A percentile compares a stretch with the other conserved stretches of the same genome.
These are phyloP conservation scores for Hemicentrotus pulcherrimus DNA, from an alignment of 35 echinoderm and acorn worm genomes.

Conservation along the genomic window DNA sequence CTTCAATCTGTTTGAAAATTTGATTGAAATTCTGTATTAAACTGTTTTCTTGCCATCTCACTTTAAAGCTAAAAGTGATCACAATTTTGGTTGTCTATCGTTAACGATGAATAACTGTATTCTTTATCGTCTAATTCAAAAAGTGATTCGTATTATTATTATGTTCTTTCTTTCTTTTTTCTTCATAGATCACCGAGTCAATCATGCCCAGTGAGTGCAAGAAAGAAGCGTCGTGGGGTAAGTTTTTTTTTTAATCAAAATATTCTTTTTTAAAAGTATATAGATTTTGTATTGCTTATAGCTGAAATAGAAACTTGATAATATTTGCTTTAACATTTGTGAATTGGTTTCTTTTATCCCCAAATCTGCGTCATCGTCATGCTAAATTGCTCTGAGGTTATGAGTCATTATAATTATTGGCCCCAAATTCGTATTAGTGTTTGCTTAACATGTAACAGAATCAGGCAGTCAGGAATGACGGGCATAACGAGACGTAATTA, in stretches of 20 bases:
- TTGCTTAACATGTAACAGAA: too few species aligned
- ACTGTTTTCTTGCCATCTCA: not conserved
- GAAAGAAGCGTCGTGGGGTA: conserved; percentile 93
- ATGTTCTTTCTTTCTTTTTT: not conserved
- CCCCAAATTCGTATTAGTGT: too few species aligned
- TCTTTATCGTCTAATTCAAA: too few species aligned
- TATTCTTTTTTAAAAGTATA: not conserved
- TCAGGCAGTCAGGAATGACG: too few species aligned
- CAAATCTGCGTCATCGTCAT: not conserved
- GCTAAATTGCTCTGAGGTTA: not conserved
- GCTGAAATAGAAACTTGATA: too few species aligned
- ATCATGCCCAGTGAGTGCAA: conserved; percentile 76
- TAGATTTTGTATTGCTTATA: too few species aligned
- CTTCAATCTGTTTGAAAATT: too few species aligned
- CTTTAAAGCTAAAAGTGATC: not conserved
- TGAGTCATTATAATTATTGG: too few species aligned
- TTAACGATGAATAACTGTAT: too few species aligned
- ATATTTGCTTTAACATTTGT: not conserved
- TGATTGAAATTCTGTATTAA: too few species aligned
- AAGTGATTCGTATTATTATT: too few species aligned
- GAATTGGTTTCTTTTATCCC: not conserved
- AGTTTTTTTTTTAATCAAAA: conserved; percentile 49
- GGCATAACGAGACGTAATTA: too few species aligned
- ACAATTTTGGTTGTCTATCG: not conserved
- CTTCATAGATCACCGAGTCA: conserved; percentile 70